phyloP scores from a whole-genome alignment of 1,140 invertebrate genomes.

The Cyclina sinensis region DNA sequence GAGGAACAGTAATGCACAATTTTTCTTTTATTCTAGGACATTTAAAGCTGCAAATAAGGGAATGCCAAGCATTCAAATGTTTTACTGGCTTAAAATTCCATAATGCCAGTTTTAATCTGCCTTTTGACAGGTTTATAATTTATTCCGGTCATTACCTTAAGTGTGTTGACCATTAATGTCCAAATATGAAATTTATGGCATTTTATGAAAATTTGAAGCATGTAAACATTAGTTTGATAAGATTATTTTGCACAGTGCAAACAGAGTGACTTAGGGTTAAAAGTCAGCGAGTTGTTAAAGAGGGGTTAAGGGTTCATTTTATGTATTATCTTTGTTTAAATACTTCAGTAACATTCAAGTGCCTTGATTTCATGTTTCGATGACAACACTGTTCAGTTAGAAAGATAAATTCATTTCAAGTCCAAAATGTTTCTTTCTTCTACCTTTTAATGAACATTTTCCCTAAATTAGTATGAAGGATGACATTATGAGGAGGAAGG shows the following conservation, averaged over 20 bases:
- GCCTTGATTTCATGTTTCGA: neutral
- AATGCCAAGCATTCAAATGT: neutral
- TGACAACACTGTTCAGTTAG: no score
- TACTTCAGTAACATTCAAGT: neutral
- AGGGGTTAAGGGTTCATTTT: neutral
- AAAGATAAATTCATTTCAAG: neutral
- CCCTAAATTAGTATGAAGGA: no score
- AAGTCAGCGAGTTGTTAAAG: neutral
- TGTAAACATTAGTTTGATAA: conserved; percentile 8
- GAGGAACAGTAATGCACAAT: no score
- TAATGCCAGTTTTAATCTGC: neutral
- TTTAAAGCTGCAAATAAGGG: no score
- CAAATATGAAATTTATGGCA: conserved; percentile 7
- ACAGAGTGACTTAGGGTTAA: neutral
- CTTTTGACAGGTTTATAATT: conserved; percentile 34
- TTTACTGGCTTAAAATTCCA: neutral
- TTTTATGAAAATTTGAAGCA: neutral
- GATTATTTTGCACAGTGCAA: neutral
- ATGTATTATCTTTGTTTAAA: neutral
- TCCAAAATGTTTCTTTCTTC: neutral
- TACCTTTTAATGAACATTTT: no score
- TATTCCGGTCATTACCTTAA: neutral
- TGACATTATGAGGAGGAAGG: no score
- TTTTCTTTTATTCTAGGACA: no score
- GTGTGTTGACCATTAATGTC: conserved; percentile 26